Conservation (phyloP, 2,113 vertebrate genomes). For the Lagopus muta region DNA sequence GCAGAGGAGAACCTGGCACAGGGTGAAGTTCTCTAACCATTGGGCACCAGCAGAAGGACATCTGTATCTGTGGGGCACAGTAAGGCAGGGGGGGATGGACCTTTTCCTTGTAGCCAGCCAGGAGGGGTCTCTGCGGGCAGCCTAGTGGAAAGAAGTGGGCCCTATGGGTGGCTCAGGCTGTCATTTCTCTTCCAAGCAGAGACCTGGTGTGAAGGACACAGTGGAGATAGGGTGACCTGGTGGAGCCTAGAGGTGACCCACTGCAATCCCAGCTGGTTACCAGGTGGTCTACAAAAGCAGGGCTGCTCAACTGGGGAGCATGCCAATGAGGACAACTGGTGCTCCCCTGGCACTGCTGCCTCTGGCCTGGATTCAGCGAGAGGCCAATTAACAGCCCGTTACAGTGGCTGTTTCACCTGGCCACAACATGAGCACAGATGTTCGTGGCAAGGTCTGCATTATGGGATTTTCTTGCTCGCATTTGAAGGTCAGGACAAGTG, state of each 20-base stretch:
- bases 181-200: not conserved
- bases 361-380: not conserved
- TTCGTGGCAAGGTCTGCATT: not conserved
- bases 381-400: not conserved
- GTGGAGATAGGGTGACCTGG: not conserved
- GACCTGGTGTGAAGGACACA: not conserved
- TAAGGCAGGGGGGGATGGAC: not conserved
- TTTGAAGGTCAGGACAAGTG: not conserved
- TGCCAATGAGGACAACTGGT: fast-evolving
- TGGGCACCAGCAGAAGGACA: not conserved
- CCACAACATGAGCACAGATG: not conserved
- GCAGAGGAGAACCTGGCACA: constrained; percentile 35
- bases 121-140: not conserved
- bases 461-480: not conserved
- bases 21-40: not conserved
- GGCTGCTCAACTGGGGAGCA: not conserved
- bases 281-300: not conserved
- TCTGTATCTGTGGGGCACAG: not conserved
- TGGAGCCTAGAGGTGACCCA: not conserved
- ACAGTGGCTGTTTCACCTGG: constrained; percentile 1
- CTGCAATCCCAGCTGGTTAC: not conserved
- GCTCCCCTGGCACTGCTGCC: not conserved
- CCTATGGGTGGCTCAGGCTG: not conserved
- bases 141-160: not conserved
- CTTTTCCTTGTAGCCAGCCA: not conserved